Evolutionary conservation across 2,797 vertebrate genomes (phyloP).

Genomic region (Poeciliopsis paucimaculata): DNA sequence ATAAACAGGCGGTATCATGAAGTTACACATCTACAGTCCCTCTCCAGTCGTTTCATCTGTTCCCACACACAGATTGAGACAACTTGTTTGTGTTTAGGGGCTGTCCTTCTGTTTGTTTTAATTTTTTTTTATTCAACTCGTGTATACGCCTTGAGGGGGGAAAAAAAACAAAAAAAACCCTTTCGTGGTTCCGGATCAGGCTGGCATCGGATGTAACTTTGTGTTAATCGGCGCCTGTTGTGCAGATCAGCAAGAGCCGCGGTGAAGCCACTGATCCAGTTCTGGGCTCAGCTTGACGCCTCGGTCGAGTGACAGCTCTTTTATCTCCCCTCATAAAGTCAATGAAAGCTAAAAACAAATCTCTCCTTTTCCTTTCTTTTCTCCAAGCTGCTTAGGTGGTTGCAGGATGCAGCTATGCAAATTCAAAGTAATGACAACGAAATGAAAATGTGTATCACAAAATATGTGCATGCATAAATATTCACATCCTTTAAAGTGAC

Average conservation of each 20-base stretch:
- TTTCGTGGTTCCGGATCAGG: conserved; percentile 23
- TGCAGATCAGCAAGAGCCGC: conserved; percentile 56
- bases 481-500: neutral
- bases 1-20: conserved; percentile 31
- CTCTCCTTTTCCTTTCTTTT: neutral
- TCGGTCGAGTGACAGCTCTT: conserved; percentile 38
- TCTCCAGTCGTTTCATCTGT: conserved; percentile 9
- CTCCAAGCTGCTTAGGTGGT: neutral
- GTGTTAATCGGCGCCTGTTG: conserved; percentile 61
- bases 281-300: conserved; percentile 40
- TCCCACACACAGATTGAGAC: neutral
- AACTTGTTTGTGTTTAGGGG: neutral
- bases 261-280: conserved; percentile 51
- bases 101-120: neutral
- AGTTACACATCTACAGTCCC: conserved; percentile 46
- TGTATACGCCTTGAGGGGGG: neutral
- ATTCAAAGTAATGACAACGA: neutral
- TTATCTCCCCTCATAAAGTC: conserved; percentile 33
- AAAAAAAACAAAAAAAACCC: neutral
- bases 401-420: neutral
- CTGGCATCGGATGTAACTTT: conserved; percentile 69
- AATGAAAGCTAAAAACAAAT: conserved; percentile 13
- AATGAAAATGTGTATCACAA: neutral
- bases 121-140: conserved; percentile 14
- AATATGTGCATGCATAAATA: neutral